Evolutionary conservation across 2,797 vertebrate genomes (phyloP).

Genomic region (Spinus pinus): DNA sequence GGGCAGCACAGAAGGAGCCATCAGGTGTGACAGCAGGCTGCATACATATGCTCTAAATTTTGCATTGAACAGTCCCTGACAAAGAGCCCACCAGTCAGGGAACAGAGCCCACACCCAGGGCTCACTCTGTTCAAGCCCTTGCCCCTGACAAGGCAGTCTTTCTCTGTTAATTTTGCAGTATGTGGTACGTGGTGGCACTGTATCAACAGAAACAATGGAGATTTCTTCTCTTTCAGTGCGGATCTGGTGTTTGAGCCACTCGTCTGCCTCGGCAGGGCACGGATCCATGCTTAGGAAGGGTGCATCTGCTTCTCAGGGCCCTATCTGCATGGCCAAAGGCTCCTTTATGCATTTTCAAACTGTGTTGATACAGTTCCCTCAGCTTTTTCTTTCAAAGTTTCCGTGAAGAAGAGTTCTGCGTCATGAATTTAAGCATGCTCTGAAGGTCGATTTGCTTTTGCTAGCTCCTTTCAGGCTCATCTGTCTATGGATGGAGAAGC

Average conservation of each 20-base stretch:
- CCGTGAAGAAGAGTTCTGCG: fast-evolving
- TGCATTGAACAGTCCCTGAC: neutral
- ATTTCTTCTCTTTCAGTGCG: neutral
- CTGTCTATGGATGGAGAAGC: neutral
- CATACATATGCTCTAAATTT: neutral
- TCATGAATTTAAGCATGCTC: neutral
- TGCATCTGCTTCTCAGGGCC: neutral
- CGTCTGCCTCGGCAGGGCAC: fast-evolving
- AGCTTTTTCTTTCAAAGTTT: neutral
- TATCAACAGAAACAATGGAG: neutral
- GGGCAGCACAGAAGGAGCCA: neutral
- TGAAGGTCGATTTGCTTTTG: neutral
- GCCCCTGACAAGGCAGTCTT: neutral
- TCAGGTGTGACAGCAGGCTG: neutral
- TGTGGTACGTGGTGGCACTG: neutral
- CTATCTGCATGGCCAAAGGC: fast-evolving
- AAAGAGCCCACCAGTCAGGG: neutral
- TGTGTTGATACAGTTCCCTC: neutral
- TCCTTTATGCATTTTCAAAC: neutral
- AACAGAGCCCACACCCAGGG: neutral
- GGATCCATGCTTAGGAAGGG: neutral
- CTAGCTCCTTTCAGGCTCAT: neutral
- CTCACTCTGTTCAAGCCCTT: neutral
- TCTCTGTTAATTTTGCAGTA: neutral
- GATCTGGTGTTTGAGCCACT: fast-evolving